These are phyloP conservation scores for Catostylus mosaicus DNA, from an alignment of 30 jellyfish, hydroid and myxozoan genomes.

Conservation along the genomic window DNA sequence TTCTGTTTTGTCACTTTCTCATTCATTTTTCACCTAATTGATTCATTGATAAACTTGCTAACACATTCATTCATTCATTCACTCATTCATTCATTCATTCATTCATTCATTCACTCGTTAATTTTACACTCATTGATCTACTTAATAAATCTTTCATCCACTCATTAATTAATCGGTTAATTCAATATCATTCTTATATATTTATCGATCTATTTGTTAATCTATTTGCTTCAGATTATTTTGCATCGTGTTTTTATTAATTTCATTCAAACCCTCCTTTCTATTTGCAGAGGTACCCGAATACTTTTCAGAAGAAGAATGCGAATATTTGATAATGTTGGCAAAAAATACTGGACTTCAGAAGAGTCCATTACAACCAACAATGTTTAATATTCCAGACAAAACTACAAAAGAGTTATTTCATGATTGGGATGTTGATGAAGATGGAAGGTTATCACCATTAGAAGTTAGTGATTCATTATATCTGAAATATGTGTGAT, in stretches of 20 bases:
- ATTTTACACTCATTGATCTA: not conserved
- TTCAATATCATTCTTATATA: not conserved
- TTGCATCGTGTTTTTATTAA: too few relatives aligned
- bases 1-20: too few relatives aligned
- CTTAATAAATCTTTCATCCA: not conserved
- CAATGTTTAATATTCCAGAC: conserved; percentile 22
- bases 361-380: conserved; percentile 69
- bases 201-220: not conserved
- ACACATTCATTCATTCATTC: too few relatives aligned
- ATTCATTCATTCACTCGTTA: too few relatives aligned
- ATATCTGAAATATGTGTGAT: too few relatives aligned
- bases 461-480: conserved; percentile 29
- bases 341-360: conserved; percentile 65
- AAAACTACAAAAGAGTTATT: conserved; percentile 49
- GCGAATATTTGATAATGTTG: conserved; percentile 72
- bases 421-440: conserved; percentile 76
- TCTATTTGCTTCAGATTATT: too few relatives aligned
- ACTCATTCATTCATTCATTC: too few relatives aligned
- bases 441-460: conserved; percentile 49
- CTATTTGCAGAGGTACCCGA: conserved; percentile 56
- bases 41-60: too few relatives aligned
- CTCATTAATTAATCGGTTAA: not conserved
- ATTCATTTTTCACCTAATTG: too few relatives aligned
- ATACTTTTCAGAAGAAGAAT: conserved; percentile 80
- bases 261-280: too few relatives aligned